Conservation (phyloP, 2,113 vertebrate genomes). For the Cephalopholis sonnerati region DNA sequence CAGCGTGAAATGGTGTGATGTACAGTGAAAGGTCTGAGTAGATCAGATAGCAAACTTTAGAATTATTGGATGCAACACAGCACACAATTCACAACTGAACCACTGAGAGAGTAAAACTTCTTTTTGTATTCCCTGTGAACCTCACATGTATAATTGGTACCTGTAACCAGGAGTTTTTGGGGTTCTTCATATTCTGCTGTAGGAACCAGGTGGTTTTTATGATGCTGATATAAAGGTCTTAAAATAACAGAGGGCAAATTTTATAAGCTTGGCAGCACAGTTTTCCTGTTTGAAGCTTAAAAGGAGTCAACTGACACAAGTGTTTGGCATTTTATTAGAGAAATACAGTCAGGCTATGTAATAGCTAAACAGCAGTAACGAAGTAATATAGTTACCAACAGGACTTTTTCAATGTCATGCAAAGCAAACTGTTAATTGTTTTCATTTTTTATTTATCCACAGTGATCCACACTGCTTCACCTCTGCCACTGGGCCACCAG, state of each 20-base stretch:
- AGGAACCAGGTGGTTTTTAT: not conserved
- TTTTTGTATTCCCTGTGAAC: not conserved
- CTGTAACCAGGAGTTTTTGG: not conserved
- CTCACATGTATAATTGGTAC: not conserved
- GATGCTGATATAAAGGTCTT: not conserved
- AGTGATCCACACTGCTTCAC: too few species aligned
- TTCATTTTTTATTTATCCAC: too few species aligned
- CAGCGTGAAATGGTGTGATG: constrained; percentile 43
- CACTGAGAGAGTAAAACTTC: not conserved
- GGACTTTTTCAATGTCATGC: too few species aligned
- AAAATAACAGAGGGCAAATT: not conserved
- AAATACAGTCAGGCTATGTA: not conserved
- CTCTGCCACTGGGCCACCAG: too few species aligned
- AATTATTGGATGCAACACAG: constrained; percentile 23
- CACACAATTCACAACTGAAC: constrained; percentile 2
- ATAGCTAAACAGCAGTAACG: too few species aligned
- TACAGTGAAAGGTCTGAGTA: constrained; percentile 14
- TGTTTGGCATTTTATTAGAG: not conserved
- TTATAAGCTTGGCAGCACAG: not conserved
- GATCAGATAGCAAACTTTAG: constrained; percentile 20
- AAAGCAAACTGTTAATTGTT: too few species aligned
- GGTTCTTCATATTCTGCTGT: not conserved
- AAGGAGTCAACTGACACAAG: not conserved
- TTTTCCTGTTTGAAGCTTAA: not conserved
- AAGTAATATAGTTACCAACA: too few species aligned